Base-by-base conservation (phyloP, 1,140 invertebrate genomes). In the Zaprionus taronus region DNA sequence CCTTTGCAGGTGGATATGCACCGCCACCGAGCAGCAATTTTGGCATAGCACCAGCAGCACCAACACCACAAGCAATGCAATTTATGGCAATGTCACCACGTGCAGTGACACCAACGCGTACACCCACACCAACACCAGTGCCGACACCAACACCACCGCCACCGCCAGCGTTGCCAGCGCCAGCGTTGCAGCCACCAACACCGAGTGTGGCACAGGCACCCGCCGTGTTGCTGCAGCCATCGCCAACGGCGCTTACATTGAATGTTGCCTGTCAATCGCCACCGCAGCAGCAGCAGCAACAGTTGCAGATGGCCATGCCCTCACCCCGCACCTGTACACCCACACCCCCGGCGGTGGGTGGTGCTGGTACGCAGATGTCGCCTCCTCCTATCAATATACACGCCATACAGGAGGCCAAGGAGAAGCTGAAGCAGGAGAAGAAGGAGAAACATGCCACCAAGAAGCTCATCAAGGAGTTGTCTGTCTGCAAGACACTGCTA, bases 381-480 rank as follows among this genome's bases (percentile, higher is more conserved):
- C 79, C 91, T 34, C 84, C 91, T 58, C 85, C 91, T 58, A 80
- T 91, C 62, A 79, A 91, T 53, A 91, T 81, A 64, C 91, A 93
- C 49, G 83, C 83, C 72, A 81, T 90, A 14, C 85, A 92, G 64
- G 91, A 93, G 79, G 80, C 82, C 67, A 93, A 91, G 87, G 89
- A 93, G 83, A 92, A 92, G 80, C 80, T 93, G 9, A 93, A 93
- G 75, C 91, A 94, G 57, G 93, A 93, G 56, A 95, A 95, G 91
- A 95, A 96, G 92, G 95, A 97, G 82, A 95, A 96, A 85, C 94
- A 94, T 85, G 92, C 94, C 90, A 93, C 95, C 72, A 97, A 97
- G 93, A 96, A 97, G 93, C 94, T 96, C 73, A 94, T 95, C 76
- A 96, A 96, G 92, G 97, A 98, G 86, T 93, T 97, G 90, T 95